Conservation (phyloP, 1,140 invertebrate genomes). For the Euwallacea similis region DNA sequence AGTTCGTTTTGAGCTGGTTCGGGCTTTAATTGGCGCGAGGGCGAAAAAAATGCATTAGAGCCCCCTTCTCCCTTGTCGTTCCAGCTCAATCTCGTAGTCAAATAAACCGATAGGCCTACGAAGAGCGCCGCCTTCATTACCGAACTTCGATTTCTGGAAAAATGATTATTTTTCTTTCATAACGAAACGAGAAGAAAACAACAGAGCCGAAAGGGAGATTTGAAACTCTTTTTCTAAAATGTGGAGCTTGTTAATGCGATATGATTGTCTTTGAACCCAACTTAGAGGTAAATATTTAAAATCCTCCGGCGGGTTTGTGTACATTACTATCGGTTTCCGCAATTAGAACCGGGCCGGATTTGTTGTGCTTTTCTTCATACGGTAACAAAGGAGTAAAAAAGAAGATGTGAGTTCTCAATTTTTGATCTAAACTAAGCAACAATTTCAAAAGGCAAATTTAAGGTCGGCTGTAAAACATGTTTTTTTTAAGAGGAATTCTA, state of each 20-base stretch:
- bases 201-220: background rate
- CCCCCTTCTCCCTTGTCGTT: no score
- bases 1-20: no score
- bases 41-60: no score
- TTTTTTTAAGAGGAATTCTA: no score
- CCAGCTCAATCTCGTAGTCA: background rate
- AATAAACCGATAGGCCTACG: background rate
- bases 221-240: background rate
- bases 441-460: no score
- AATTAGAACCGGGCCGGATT: background rate
- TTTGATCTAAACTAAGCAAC: no score
- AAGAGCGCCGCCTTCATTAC: background rate
- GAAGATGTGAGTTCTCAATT: no score
- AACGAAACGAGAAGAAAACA: background rate
- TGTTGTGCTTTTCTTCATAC: no score
- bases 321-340: background rate
- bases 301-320: background rate
- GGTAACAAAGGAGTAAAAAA: no score
- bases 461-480: no score
- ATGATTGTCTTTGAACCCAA: conserved; percentile 1
- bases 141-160: background rate
- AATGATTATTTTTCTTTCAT: conserved; percentile 3
- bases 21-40: no score
- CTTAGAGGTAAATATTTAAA: conserved; percentile 4
- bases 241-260: conserved; percentile 4